A percentile compares a stretch with the other conserved stretches of the same genome.
phyloP scores from a whole-genome alignment of 2,888 invertebrate species.

The Lithophane ornitopus region DNA sequence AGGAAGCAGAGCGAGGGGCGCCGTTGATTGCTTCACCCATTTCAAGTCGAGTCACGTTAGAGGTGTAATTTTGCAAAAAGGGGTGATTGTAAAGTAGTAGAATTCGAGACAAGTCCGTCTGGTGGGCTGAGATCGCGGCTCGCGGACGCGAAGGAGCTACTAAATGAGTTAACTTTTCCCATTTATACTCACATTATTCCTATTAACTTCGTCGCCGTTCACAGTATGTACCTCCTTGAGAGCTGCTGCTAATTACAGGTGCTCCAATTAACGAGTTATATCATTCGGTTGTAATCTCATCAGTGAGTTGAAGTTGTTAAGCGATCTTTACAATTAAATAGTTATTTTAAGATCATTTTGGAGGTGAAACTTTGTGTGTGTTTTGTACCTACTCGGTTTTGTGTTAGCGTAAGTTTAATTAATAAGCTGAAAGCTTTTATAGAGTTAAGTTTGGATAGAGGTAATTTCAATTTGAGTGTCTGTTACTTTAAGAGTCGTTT shows the following conservation, averaged over 20 bases:
- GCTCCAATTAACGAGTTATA: constrained; percentile 83
- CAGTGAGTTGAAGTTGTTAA: constrained; percentile 73
- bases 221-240: constrained; percentile 83
- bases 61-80: constrained; percentile 85
- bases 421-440: constrained; percentile 22
- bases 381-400: constrained; percentile 27
- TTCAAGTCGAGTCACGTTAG: constrained; percentile 81
- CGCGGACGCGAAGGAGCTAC: constrained; percentile 77
- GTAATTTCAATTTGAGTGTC: constrained; percentile 6
- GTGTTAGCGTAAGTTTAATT: constrained; percentile 31
- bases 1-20: constrained; percentile 64
- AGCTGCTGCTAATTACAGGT: constrained; percentile 83
- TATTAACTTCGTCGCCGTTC: constrained; percentile 83
- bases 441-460: background rate
- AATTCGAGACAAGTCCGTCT: constrained; percentile 73
- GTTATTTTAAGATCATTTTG: constrained; percentile 50
- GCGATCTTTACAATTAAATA: constrained; percentile 66
- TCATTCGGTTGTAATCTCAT: constrained; percentile 77
- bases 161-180: constrained; percentile 88
- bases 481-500: constrained; percentile 11
- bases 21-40: constrained; percentile 66
- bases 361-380: constrained; percentile 34
- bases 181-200: constrained; percentile 88
- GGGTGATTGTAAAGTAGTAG: constrained; percentile 83
- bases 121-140: constrained; percentile 70